These are phyloP conservation scores for Apis florea DNA, from an alignment of 1,140 invertebrate genomes.

Conservation along the genomic window DNA sequence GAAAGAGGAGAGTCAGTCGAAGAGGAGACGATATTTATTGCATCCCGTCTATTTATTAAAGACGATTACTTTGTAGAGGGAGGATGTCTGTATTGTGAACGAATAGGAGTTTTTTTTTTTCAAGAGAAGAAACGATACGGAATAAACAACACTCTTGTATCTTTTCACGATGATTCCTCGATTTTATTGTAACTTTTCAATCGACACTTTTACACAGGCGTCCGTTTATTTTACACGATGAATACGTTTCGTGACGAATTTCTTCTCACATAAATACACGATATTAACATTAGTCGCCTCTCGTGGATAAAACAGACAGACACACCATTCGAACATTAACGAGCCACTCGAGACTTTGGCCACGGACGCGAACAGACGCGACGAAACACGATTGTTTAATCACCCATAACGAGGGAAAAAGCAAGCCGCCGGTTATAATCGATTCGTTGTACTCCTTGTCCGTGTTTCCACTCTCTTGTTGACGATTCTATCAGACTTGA, in stretches of 20 bases:
- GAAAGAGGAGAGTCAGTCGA: no score
- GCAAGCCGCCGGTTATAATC: constrained; percentile 41
- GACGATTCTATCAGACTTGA: constrained; percentile 16
- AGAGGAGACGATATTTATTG: no score
- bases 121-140: no score
- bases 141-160: neutral
- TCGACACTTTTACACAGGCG: neutral
- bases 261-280: neutral
- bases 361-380: neutral
- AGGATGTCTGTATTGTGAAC: no score
- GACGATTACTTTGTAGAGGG: no score
- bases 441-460: constrained; percentile 32
- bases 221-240: neutral
- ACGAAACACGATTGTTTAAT: constrained; percentile 50
- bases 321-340: constrained; percentile 6
- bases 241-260: neutral
- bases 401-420: constrained; percentile 48
- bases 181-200: neutral
- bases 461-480: constrained; percentile 36
- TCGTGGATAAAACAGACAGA: neutral
- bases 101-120: neutral
- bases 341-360: constrained; percentile 32
- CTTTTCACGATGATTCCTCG: neutral
- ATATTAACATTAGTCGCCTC: neutral
- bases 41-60: no score